Base-by-base conservation (phyloP, 2,113 vertebrate species). In the Erythrocercus mccallii region DNA sequence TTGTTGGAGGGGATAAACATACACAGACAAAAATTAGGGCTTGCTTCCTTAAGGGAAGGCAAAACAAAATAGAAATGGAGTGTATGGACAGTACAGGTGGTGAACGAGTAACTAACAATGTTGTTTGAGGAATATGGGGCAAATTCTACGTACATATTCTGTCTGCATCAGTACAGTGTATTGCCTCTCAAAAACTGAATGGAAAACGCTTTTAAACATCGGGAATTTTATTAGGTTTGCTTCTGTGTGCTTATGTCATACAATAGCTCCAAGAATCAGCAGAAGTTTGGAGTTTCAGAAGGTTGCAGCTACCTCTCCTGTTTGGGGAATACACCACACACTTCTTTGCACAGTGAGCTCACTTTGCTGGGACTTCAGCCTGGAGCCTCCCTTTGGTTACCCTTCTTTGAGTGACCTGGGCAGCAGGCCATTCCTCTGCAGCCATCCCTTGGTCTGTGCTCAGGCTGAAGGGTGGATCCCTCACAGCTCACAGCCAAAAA, bases 371-470 rank as follows among this genome's bases (percentile, higher is more conserved):
- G 11, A 12, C 10, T 11, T 45, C 42, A 30, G 27, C 1, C 1
- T 7, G 31, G 16, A 72, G n/a, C 17, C 38, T 37, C 17, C 25
- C 50, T 33, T 57, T 33, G 47, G 19, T 12, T 23, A 8, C 10
- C 12, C 51, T 37, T 19, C 73, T 42, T 28, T 16, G 35, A 44
- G 47, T 15, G 37, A 78, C 20, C 15, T 13, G 44, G 44, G 23
- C 18, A 78, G 12, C 50, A n/a, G 60, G 6, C 12, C 8, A 6
- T 22, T 81, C 54, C 51, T 40, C 6, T 6, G 14, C 68, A 68
- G 35, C 33, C 0, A 0, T 15, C 9, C 5, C 33, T 48, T 28
- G 22, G 48, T 57, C 85, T 2, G 1, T 6, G 23, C 10, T 18
- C 45, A 56, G 47, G 31, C 24, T 66, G 60, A 64, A 68, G 40